Evolutionary conservation across 1,140 invertebrate species (phyloP).

Genomic region (Reticulitermes speratus): DNA sequence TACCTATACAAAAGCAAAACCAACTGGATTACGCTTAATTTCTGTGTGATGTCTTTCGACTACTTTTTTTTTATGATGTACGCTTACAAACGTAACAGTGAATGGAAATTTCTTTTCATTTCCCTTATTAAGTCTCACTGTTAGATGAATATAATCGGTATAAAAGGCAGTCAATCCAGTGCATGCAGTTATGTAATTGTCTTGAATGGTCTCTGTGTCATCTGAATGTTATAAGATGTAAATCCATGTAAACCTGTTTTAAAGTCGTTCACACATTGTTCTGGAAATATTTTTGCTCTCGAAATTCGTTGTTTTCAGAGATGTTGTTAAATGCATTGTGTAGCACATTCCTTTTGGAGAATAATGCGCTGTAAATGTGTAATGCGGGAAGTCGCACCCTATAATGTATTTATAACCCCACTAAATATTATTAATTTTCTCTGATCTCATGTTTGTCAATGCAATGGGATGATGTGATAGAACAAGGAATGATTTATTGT

Average conservation of each 20-base stretch:
- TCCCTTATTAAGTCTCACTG: background rate
- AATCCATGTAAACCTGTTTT: background rate
- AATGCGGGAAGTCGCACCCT: background rate
- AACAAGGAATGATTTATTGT: background rate
- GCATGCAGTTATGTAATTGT: constrained; percentile 6
- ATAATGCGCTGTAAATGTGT: background rate
- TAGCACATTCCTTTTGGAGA: background rate
- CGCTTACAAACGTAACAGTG: constrained; percentile 20
- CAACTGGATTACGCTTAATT: constrained; percentile 33
- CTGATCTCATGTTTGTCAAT: constrained; percentile 19
- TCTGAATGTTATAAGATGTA: background rate
- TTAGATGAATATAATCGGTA: background rate
- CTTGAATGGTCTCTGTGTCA: background rate
- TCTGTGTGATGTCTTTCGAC: constrained; percentile 30
- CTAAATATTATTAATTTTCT: constrained; percentile 18
- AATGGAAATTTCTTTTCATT: constrained; percentile 25
- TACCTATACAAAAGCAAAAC: background rate
- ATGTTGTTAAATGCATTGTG: background rate
- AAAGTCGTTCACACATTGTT: background rate
- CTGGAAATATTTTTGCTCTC: background rate
- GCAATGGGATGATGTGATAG: background rate
- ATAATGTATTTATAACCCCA: constrained; percentile 3
- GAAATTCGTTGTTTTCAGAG: background rate
- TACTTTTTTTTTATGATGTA: constrained; percentile 25
- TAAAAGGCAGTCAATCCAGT: background rate